Conservation (phyloP, 2,888 invertebrate genomes). For the Xestia xanthographa region DNA sequence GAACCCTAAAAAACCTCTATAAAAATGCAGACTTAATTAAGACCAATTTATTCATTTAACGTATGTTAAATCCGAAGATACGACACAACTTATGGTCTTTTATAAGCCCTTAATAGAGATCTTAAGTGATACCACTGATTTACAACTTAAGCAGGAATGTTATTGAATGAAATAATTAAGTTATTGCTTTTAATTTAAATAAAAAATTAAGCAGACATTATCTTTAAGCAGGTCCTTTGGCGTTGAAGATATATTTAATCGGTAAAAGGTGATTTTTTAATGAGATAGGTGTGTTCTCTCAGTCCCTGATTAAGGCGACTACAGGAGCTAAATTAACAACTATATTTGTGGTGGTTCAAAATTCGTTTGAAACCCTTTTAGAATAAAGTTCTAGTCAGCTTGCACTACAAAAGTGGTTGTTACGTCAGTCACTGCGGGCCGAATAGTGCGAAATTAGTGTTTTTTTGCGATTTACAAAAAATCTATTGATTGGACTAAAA, state of each 20-base stretch:
- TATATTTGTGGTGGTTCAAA: too few species aligned
- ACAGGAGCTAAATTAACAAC: too few species aligned
- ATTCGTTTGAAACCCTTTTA: too few species aligned
- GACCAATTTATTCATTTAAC: slow-evolving; percentile 66
- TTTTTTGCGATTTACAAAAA: too few species aligned
- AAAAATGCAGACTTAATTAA: slow-evolving; percentile 68
- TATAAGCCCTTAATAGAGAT: slow-evolving; percentile 74
- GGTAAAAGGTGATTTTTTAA: slow-evolving; percentile 24
- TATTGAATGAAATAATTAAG: slow-evolving; percentile 57
- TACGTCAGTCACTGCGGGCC: too few species aligned
- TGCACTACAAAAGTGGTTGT: too few species aligned
- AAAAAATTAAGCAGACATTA: slow-evolving; percentile 10
- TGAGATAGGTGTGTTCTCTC: neutral
- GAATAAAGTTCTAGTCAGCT: too few species aligned
- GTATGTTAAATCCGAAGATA: slow-evolving; percentile 73
- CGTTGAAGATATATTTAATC: slow-evolving; percentile 24
- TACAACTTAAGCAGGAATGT: slow-evolving; percentile 40
- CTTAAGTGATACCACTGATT: slow-evolving; percentile 59
- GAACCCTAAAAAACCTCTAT: slow-evolving; percentile 14
- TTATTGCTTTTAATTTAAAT: slow-evolving; percentile 44
- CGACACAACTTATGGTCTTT: slow-evolving; percentile 74
- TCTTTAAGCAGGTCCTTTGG: slow-evolving; percentile 16
- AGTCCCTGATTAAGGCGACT: neutral
- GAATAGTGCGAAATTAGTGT: too few species aligned
- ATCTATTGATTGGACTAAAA: too few species aligned